Base-by-base conservation (phyloP, 1,140 invertebrate species). In the Heliconius hewitsoni region DNA sequence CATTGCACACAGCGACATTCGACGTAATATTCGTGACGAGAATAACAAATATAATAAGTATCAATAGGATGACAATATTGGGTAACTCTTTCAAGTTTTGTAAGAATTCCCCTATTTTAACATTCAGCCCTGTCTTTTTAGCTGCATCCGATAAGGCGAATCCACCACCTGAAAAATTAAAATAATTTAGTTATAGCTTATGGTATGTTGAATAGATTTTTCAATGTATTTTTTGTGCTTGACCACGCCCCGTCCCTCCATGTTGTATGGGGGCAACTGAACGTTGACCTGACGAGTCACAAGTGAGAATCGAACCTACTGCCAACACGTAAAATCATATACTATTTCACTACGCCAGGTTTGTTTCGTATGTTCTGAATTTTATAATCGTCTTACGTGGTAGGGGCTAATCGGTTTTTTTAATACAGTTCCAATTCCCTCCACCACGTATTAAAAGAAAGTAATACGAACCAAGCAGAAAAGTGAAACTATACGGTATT, bases 101-200 rank as follows among this genome's bases (percentile, higher is more conserved):
- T 18, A 97, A 86, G 27, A 96, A 94, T 8, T 96, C 90, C 0
- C 97, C 98, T 74, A 98, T 95, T 90, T 97, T 95, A 8, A 90
- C 91, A 18, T 98, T 98, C 78, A 98, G 95, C 18, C 96, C 96
- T 3, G 97, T 97, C 46, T 93, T 80, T 91, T 86, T 97, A 95
- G 86, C 97, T 96, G 79, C 97, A 97, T 80, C 96, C 2, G 98
- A 98, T 27, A 99, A 94, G 0, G 98, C 98, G 89, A 98, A 98
- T 1, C 98, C 98, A 80, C 97, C 98, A 55, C 98, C 95, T 95
- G 71, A 95, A 81, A 97, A 96, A 76, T 46, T 46, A 1, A 96
- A 52, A 66, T 27, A 30, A 27, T 8, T 18, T 16, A 30, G 8
- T 60, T n/a, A 2, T 9, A 0, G 0, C 0, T 60, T 23, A 23